Percentiles rank a stretch among this genome's conserved stretches.
These are phyloP conservation scores for Threskiornis aethiopicus DNA, from an alignment of 2,797 vertebrate genomes.

Conservation along the genomic window DNA sequence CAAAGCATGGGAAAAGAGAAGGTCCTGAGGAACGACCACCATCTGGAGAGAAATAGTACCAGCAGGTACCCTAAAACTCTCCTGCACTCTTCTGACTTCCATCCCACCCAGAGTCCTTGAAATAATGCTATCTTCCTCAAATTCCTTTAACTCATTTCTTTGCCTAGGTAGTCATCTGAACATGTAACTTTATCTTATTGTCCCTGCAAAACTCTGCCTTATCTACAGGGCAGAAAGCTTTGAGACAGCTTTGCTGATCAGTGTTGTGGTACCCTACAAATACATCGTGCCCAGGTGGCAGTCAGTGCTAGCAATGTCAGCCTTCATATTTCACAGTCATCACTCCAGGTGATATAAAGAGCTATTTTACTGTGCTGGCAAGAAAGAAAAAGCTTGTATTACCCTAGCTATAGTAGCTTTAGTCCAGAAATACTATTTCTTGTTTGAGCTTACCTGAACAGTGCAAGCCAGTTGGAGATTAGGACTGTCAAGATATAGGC, in stretches of 20 bases:
- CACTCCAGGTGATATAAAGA: not conserved
- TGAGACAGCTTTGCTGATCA: not conserved
- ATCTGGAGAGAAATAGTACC: not conserved
- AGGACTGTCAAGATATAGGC: not conserved
- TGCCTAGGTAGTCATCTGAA: not conserved
- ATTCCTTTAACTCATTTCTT: not conserved
- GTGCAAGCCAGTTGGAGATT: not conserved
- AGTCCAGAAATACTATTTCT: not conserved
- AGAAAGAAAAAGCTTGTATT: not conserved
- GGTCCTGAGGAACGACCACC: not conserved
- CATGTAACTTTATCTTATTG: not conserved
- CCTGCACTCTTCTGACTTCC: not conserved
- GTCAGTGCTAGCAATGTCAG: not conserved
- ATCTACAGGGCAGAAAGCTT: not conserved
- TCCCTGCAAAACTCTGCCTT: not conserved
- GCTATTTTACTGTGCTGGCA: not conserved
- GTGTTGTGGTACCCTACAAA: not conserved
- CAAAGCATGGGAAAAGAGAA: not conserved
- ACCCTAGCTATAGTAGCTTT: not conserved
- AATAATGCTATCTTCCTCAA: not conserved
- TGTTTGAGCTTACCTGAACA: not conserved
- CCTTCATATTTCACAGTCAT: not conserved
- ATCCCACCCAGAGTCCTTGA: not conserved
- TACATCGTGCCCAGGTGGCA: not conserved
- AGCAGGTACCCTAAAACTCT: not conserved